Conservation (phyloP, 1,140 invertebrate species). For the Nixonia krombeini region DNA sequence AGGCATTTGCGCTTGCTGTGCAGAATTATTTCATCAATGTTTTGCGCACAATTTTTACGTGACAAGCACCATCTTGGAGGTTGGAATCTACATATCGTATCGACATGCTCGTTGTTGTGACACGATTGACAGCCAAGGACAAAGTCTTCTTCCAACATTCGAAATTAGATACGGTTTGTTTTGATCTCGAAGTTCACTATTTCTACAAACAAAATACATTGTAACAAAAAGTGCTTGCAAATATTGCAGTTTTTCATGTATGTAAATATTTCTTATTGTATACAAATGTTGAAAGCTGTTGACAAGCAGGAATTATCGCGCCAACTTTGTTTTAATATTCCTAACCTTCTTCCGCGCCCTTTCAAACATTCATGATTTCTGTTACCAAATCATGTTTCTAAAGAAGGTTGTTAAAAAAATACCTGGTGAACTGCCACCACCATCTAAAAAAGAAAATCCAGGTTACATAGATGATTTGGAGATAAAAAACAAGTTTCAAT, state of each 20-base stretch:
- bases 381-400: constrained; percentile 2
- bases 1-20: not conserved
- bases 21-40: constrained; percentile 1
- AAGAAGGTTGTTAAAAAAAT: constrained; percentile 52
- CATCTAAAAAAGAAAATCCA: constrained; percentile 58
- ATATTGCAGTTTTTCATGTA: no score
- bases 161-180: no score
- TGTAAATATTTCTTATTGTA: no score
- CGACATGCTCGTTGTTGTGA: constrained; percentile 21
- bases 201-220: no score
- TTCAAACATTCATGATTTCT: no score
- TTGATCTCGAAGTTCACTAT: no score
- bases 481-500: constrained; percentile 64
- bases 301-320: no score
- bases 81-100: constrained; percentile 33
- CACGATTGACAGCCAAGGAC: constrained; percentile 21
- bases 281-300: no score
- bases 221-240: no score
- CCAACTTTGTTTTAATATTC: no score
- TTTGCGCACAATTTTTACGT: constrained; percentile 17
- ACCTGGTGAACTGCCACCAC: constrained; percentile 54
- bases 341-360: no score
- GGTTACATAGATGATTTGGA: constrained; percentile 67
- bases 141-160: no score
- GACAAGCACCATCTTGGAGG: constrained; percentile 41